A percentile compares a stretch with the other conserved stretches of the same genome.
Conservation (phyloP, 2,797 vertebrate species). For the Taeniopygia guttata region DNA sequence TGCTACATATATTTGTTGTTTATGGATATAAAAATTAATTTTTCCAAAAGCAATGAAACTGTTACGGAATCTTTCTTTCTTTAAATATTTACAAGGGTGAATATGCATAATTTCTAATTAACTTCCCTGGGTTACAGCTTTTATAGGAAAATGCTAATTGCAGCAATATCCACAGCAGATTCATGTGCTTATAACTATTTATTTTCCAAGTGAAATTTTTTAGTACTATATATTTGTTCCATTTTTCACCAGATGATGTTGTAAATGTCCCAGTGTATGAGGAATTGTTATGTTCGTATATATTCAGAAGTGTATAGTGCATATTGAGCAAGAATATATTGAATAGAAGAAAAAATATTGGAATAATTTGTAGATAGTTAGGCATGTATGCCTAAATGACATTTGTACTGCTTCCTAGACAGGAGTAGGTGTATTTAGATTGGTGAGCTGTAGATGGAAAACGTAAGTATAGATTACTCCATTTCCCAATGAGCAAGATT, state of each 20-base stretch:
- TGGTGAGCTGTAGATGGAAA: neutral
- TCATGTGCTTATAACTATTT: neutral
- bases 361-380: neutral
- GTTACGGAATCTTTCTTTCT: neutral
- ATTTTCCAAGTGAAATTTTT: neutral
- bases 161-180: neutral
- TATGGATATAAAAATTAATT: neutral
- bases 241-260: neutral
- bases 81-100: slow-evolving; percentile 54
- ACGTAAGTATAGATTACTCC: neutral
- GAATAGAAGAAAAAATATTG: neutral
- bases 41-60: slow-evolving; percentile 9
- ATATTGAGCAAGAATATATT: neutral
- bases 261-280: neutral
- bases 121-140: neutral
- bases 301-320: neutral
- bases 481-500: neutral
- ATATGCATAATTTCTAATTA: slow-evolving; percentile 48
- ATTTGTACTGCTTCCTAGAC: neutral
- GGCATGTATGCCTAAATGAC: neutral
- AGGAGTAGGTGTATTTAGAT: neutral
- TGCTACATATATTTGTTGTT: neutral
- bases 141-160: slow-evolving; percentile 25
- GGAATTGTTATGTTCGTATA: neutral
- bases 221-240: neutral